Percentiles rank a stretch among this genome's conserved stretches.
These are phyloP conservation scores for Saiga tatarica DNA, from an alignment of 2,113 vertebrate genomes.

Conservation along the genomic window DNA sequence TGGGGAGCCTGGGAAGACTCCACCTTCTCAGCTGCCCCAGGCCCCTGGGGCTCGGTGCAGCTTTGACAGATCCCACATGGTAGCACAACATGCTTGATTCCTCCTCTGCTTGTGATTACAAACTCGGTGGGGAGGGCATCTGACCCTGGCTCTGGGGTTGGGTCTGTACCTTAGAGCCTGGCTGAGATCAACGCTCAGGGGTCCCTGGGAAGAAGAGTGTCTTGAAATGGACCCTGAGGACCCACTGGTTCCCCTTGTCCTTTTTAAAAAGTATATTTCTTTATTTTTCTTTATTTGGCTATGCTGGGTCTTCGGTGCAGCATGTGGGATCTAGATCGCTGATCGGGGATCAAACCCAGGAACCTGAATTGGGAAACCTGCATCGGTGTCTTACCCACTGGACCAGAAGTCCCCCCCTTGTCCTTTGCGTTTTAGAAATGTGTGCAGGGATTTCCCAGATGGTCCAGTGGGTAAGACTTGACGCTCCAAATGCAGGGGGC, in stretches of 20 bases:
- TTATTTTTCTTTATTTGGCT: not conserved
- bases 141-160: not conserved
- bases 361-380: not conserved
- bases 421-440: not conserved
- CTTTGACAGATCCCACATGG: not conserved
- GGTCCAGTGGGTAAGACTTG: not conserved
- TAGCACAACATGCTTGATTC: not conserved
- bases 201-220: not conserved
- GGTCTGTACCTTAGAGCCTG: not conserved
- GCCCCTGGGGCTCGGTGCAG: not conserved
- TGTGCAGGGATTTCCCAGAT: not conserved
- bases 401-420: not conserved
- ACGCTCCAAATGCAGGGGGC: not conserved
- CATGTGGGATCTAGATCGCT: not conserved
- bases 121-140: rapidly evolving
- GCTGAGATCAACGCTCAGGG: not conserved
- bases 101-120: not conserved
- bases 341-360: not conserved
- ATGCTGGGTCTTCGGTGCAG: not conserved
- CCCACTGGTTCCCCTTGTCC: not conserved
- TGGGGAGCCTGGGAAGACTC: not conserved
- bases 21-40: not conserved
- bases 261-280: not conserved
- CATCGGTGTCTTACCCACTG: not conserved
- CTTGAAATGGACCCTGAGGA: not conserved